Base-by-base conservation (phyloP, 2,797 vertebrate genomes). In the Rhinogobio ventralis region DNA sequence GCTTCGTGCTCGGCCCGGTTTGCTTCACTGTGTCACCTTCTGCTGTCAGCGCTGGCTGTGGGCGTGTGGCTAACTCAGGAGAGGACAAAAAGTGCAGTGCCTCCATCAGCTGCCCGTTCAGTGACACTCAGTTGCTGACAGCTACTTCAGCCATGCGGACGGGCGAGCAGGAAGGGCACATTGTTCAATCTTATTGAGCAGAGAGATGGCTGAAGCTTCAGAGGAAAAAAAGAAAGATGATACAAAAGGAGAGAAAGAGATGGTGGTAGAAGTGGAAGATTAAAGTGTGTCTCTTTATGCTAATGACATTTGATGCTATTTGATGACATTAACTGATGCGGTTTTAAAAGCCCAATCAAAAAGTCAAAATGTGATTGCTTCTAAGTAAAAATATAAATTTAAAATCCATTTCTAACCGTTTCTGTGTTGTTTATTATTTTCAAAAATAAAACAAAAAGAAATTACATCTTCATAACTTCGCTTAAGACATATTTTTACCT, bases 31-130 rank as follows among this genome's bases (percentile, higher is more conserved):
- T 67, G 46, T 83, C 66, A 79, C 33, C 33, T 86, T 71, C 67
- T 79, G 7, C 53, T 71, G 30, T 64, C 85, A 82, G 68, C 25
- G 19, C 33, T 45, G 30, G 45, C 33, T 28, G 55, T 49, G 85
- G 55, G 67, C 67, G 57, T 46, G n/a, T 36, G 23, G 28, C 64
- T 51, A 77, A 62, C 79, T 76, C 39, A 39, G 45, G 42, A 74
- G 67, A 45, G 77, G 67, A 75, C 71, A 77, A 73, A 81, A 53
- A 72, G 45, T 60, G 46, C 55, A 76, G 17, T 67, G 66, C 67
- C 68, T 75, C 81, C 57, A 73, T 84, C 57, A 81, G 57, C 57
- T 69, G 62, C 55, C 66, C 36, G 30, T 69, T 82, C 64, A 86
- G 73, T 46, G 15, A 46, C 74, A 72, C 15, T 17, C 73, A 57